Percentiles rank a stretch among this genome's conserved stretches.
Conservation (phyloP, 2,888 invertebrate species). For the Leptothorax acervorum region DNA sequence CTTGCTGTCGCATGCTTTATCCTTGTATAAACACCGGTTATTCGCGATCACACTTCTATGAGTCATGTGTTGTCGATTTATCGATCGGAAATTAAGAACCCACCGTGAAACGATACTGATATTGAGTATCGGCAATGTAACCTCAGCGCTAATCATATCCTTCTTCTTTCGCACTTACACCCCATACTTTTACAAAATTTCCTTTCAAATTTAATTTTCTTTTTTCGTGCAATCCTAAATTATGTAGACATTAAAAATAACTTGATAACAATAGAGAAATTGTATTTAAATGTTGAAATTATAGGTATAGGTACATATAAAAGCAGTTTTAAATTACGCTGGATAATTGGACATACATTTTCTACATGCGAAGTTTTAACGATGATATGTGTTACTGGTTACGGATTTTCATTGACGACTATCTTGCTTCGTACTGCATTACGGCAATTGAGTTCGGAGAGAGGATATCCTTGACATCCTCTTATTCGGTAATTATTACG, state of each 20-base stretch:
- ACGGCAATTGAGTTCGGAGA: slow-evolving; percentile 50
- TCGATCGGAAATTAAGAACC: slow-evolving; percentile 73
- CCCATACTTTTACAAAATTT: neutral
- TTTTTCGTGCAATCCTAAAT: slow-evolving; percentile 34
- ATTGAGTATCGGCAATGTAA: slow-evolving; percentile 65
- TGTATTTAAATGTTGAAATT: neutral
- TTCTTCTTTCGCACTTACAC: neutral
- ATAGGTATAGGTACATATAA: neutral
- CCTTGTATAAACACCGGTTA: slow-evolving; percentile 21
- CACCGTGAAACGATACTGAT: slow-evolving; percentile 46
- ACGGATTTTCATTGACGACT: slow-evolving; percentile 19
- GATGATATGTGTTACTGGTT: neutral
- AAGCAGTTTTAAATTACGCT: neutral
- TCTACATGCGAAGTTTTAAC: neutral
- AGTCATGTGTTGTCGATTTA: slow-evolving; percentile 67
- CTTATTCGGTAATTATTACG: slow-evolving; percentile 63
- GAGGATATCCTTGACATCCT: slow-evolving; percentile 73
- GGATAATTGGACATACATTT: neutral
- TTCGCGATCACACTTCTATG: slow-evolving; percentile 48
- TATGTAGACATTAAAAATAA: neutral
- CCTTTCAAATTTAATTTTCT: slow-evolving; percentile 15
- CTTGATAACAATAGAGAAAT: neutral
- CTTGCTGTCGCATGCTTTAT: slow-evolving; percentile 1
- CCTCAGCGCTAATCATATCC: neutral
- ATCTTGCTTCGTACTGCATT: neutral